These are phyloP conservation scores for Lota lota DNA, from an alignment of 2,113 vertebrate genomes.

Conservation along the genomic window DNA sequence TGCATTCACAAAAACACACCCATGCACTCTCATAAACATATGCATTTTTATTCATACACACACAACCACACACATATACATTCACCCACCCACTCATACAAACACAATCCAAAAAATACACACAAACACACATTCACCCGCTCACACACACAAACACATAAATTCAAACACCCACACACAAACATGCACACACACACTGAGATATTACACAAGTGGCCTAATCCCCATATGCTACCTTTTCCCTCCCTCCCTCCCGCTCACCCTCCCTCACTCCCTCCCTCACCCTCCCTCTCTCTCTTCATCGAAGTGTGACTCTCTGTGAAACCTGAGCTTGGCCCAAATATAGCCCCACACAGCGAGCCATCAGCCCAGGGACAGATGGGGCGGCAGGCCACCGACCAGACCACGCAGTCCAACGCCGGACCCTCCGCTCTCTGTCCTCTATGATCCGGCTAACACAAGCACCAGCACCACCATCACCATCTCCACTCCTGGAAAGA, in stretches of 20 bases:
- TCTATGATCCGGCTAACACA: too few relatives aligned
- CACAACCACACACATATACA: too few relatives aligned
- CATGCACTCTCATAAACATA: too few relatives aligned
- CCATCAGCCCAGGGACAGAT: conserved; percentile 81
- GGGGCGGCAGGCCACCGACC: conserved; percentile 78
- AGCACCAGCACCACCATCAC: conserved; percentile 41
- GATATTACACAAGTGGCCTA: background rate
- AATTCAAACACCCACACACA: too few relatives aligned
- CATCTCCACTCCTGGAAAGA: conserved; percentile 53
- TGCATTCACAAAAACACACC: too few relatives aligned
- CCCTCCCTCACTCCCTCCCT: conserved; percentile 14
- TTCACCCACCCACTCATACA: too few relatives aligned
- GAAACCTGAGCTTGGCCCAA: conserved; percentile 96
- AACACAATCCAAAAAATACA: too few relatives aligned
- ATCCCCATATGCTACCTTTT: conserved; percentile 13
- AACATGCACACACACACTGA: background rate
- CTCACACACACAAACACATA: too few relatives aligned
- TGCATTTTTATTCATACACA: too few relatives aligned
- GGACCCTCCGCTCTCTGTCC: conserved; percentile 44
- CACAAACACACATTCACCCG: too few relatives aligned
- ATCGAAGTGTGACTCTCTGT: conserved; percentile 74
- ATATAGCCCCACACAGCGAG: conserved; percentile 87
- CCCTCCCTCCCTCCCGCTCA: conserved; percentile 22
- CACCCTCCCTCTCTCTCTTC: conserved; percentile 64
- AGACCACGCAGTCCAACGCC: conserved; percentile 64